Base-by-base conservation (phyloP, 2,113 vertebrate genomes). In the human (Homo sapiens) region DNA sequence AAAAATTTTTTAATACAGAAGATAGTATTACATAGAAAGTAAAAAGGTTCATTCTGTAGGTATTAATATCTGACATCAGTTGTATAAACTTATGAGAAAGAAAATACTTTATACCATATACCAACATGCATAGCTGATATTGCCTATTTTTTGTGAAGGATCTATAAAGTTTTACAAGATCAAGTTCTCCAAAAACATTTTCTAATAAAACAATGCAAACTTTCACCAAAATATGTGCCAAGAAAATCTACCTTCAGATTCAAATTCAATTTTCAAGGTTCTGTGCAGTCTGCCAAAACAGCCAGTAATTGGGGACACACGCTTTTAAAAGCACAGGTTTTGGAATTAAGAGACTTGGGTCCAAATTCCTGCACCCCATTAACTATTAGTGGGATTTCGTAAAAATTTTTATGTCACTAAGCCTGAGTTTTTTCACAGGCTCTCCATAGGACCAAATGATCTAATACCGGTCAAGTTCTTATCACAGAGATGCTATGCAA, bases 171-270 rank as follows among this genome's bases (percentile, higher is more conserved):
- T 92, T 82, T 73, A 94, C 3, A 30, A 0, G 38, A 66, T 59
- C 68, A 90, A 78, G 23, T 57, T 75, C 70, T 66, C 48, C 68
- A 80, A 50, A 43, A 66, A 89, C 17, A 92, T 1, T 45, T 89
- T 85, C 50, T 90, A 87, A 75, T 55, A 79, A 83, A 50, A 5
- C 91, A 68, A 93, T 10, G 85, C 8, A 92, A 96, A 59, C 45
- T 48, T 94, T 89, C 83, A 94, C 38, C 61, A 89, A 93, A 91
- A 59, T 78, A 83, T 17, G 20, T 83, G 55, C 40, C 72, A 95
- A 86, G 52, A 84, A 87, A 96, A 92, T 59, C 50, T 66, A 84
- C 25, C 59, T 82, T 92, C 76, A 73, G 57, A 90, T 38, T 23
- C 50, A 90, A 92, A 76, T 89, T 92, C 55, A 93, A 75, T 72